A percentile compares a stretch with the other conserved stretches of the same genome.
These are phyloP conservation scores for Notoglanidium macrostoma DNA, from an alignment of 2,797 vertebrate genomes.

Conservation along the genomic window DNA sequence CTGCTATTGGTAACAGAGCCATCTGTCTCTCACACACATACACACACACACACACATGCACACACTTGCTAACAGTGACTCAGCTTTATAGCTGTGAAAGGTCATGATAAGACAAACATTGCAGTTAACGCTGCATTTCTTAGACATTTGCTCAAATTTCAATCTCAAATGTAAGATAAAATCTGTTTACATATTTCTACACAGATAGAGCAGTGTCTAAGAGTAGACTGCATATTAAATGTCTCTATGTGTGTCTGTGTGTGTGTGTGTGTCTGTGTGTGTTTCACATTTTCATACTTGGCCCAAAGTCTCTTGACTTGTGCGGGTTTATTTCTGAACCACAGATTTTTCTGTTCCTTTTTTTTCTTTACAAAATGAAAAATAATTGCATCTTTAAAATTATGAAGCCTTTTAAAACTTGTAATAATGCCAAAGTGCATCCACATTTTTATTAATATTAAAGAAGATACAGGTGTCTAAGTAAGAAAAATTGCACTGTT, in stretches of 20 bases:
- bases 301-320: not conserved
- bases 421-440: not conserved
- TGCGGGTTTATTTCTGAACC: not conserved
- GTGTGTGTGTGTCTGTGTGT: constrained; percentile 18
- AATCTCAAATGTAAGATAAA: not conserved
- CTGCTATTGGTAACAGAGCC: constrained; percentile 46
- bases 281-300: not conserved
- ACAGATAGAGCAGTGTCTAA: not conserved
- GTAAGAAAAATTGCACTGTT: not conserved
- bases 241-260: constrained; percentile 3
- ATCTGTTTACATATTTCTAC: not conserved
- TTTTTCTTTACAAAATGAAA: not conserved
- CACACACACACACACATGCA: constrained; percentile 36
- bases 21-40: constrained; percentile 47
- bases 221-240: not conserved
- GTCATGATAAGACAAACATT: not conserved
- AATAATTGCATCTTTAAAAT: not conserved
- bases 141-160: not conserved
- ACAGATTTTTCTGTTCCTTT: not conserved
- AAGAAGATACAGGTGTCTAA: not conserved
- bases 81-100: constrained; percentile 31
- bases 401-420: not conserved
- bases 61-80: constrained; percentile 34
- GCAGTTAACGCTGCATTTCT: not conserved
- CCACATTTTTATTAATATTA: not conserved